These are phyloP conservation scores for Accipiter cooperii DNA, from an alignment of 2,113 vertebrate species.

Conservation along the genomic window DNA sequence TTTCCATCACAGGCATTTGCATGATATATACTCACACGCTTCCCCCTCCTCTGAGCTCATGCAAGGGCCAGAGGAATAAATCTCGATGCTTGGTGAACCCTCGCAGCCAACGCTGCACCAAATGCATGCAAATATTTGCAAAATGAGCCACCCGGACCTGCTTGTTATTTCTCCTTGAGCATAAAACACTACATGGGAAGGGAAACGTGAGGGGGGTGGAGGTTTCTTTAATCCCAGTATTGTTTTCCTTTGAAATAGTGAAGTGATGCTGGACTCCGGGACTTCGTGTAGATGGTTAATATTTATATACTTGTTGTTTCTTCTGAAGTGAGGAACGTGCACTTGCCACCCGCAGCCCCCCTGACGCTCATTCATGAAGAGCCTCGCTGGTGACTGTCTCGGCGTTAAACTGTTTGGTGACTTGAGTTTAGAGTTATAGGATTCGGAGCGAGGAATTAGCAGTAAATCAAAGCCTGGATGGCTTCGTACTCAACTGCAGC, in stretches of 20 bases:
- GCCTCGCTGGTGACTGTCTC: conserved; percentile 1
- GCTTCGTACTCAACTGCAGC: conserved; percentile 36
- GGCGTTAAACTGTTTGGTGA: conserved; percentile 56
- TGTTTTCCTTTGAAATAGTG: background rate
- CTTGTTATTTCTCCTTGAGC: background rate
- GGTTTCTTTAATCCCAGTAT: background rate
- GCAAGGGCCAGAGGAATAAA: conserved; percentile 10
- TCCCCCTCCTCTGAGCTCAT: background rate
- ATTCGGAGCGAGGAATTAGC: conserved; percentile 47
- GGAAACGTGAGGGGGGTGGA: background rate
- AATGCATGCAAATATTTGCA: background rate
- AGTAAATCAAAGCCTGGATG: conserved; percentile 71
- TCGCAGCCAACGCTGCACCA: rapidly evolving
- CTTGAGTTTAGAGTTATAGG: conserved; percentile 63
- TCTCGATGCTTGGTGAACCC: background rate
- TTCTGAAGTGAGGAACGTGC: background rate
- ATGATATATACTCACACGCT: background rate
- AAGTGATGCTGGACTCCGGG: background rate
- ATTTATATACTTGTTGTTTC: background rate
- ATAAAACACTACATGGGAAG: background rate
- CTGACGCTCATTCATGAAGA: background rate
- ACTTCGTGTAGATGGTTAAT: rapidly evolving
- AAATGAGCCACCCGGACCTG: background rate
- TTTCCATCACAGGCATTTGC: background rate
- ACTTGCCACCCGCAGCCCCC: conserved; percentile 35